Evolutionary conservation across 2,888 invertebrate species (phyloP), one percentile per base, ranked within the genome.

Genomic region (Ormyrus labotus): DNA sequence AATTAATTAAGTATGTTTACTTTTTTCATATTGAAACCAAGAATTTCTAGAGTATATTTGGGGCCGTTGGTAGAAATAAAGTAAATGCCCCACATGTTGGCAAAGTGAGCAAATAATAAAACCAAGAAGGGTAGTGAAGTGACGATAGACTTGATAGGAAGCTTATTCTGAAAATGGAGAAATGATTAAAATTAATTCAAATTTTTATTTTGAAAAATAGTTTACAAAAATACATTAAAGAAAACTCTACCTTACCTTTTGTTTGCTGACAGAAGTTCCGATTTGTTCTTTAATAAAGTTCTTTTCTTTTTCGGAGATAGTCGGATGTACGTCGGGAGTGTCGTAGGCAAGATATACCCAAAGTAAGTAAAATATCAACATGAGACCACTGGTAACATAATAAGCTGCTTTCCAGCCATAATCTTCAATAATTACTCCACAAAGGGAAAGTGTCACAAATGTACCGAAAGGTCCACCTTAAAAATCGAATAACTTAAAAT

Each of bases 61-160:
- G 96, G 96, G 5, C 96, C 96, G 61, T 95, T 95, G 0, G 95
- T 96, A 89, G 96, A 93, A 71, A 96, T 92, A 87, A 96, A 95
- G 87, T 95, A 96, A 69, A 96, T 91, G 4, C 96, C 96, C 96
- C 96, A 96, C 87, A 95, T 92, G 85, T 95, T 96, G 50, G 96
- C 96, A 87, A 94, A 96, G 85, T 96, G 96, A 13, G 96, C 91
- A 67, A 95, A 89, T 5, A 93, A 84, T 86, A 96, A 91, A 0
- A 94, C 94, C 90, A 94, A 92, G 89, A 96, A 96, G 50, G 96
- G 96, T 61, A 94, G 84, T 0, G 95, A 96, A 3, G 93, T 90
- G 6, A 93, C 83, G 67, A 96, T 93, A 48, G 92, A 91, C 86
- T 91, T 93, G 85, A 95, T 93, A 3, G 96, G 96, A 7, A 96